A percentile compares a stretch with the other conserved stretches of the same genome.
Conservation (phyloP, 2,888 invertebrate species). For the Tortricodes alternella region DNA sequence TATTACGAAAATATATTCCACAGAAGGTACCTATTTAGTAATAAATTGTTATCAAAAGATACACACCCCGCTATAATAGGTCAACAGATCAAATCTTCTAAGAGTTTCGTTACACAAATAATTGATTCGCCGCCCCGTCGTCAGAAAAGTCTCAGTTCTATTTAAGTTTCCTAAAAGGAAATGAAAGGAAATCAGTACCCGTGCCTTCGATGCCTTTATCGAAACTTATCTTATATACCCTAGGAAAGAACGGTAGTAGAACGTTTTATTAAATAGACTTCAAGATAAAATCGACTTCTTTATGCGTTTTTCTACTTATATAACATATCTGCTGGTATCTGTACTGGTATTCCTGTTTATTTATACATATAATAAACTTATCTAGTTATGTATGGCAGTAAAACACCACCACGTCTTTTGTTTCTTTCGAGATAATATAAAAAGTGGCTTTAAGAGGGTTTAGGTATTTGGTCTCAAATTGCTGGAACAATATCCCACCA, state of each 20-base stretch:
- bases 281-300: constrained; percentile 50
- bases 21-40: too few species aligned
- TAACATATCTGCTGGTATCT: background rate
- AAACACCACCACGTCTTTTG: too few species aligned
- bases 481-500: too few species aligned
- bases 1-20: too few species aligned
- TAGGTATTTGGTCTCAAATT: too few species aligned
- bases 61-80: background rate
- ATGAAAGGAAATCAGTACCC: constrained; percentile 80
- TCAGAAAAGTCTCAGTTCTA: constrained; percentile 79
- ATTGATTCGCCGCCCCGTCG: constrained; percentile 78
- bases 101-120: constrained; percentile 77
- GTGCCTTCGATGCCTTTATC: constrained; percentile 73
- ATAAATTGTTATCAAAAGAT: background rate
- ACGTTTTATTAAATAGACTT: constrained; percentile 63
- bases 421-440: too few species aligned
- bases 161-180: constrained; percentile 82
- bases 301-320: background rate
- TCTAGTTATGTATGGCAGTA: too few species aligned
- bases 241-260: constrained; percentile 55
- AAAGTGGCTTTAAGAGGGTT: too few species aligned
- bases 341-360: too few species aligned
- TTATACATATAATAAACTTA: too few species aligned
- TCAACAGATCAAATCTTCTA: constrained; percentile 59
- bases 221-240: constrained; percentile 74